Percentiles rank a stretch among this genome's conserved stretches.
phyloP scores from a whole-genome alignment of 2,888 invertebrate species.

The Melanostoma scalare region DNA sequence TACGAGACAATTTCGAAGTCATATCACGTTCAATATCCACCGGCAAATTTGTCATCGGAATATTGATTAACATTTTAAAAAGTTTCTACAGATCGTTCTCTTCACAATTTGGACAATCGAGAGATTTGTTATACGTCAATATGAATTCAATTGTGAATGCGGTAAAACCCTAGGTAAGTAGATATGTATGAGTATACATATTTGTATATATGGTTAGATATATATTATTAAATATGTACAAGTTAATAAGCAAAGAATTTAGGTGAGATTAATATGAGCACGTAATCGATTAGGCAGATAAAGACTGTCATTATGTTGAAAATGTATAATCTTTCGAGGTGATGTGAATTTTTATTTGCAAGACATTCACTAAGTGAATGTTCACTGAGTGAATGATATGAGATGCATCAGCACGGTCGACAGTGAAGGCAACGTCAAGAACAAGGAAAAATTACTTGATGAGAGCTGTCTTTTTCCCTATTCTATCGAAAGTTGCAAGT shows the following conservation, averaged over 20 bases:
- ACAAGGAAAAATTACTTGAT: too few relatives aligned
- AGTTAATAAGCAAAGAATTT: not conserved
- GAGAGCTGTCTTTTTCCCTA: too few relatives aligned
- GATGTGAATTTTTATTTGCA: conserved; percentile 27
- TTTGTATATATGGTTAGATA: conserved; percentile 18
- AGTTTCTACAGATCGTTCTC: conserved; percentile 9
- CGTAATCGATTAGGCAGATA: conserved; percentile 23
- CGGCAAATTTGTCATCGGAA: conserved; percentile 60
- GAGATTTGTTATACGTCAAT: conserved; percentile 58
- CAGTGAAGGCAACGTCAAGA: too few relatives aligned
- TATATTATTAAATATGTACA: not conserved
- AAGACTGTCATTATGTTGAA: conserved; percentile 16
- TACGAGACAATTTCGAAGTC: conserved; percentile 26
- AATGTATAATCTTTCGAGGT: not conserved
- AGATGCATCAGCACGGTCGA: too few relatives aligned
- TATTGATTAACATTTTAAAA: conserved; percentile 46
- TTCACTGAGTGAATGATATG: not conserved
- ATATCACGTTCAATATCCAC: conserved; percentile 42
- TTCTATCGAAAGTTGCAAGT: too few relatives aligned
- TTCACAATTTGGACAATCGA: conserved; percentile 22
- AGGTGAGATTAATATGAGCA: conserved; percentile 22
- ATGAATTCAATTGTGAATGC: conserved; percentile 48
- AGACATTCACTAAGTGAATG: not conserved
- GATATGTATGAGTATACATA: not conserved
- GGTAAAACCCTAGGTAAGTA: not conserved